A percentile compares a stretch with the other conserved stretches of the same genome.
These are phyloP conservation scores for Agriopis aurantiaria DNA, from an alignment of 2,888 invertebrate species.

Conservation along the genomic window DNA sequence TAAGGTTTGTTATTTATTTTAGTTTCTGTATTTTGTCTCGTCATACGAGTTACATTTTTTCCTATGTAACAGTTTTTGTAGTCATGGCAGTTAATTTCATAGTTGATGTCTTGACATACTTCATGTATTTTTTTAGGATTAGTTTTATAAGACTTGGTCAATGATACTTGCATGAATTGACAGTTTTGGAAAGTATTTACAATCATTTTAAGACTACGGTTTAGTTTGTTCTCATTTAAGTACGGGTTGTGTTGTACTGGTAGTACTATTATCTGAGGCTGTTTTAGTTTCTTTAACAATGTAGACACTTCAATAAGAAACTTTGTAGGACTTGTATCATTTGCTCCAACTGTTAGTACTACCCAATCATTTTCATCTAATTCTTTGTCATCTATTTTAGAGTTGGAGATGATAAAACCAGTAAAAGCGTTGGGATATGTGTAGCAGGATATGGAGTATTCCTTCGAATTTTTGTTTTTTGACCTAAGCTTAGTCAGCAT, in stretches of 20 bases:
- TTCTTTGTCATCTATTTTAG: background rate
- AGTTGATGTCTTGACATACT: background rate
- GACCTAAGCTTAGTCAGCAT: background rate
- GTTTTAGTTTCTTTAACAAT: background rate
- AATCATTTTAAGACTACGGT: conserved; percentile 3
- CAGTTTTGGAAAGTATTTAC: background rate
- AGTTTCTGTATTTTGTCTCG: background rate
- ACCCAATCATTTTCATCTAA: conserved; percentile 1
- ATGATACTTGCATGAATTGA: background rate
- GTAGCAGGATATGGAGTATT: background rate
- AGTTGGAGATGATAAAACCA: background rate
- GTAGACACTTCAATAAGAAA: conserved; percentile 3
- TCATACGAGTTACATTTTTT: background rate
- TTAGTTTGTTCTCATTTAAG: conserved; percentile 14
- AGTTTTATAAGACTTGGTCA: no score
- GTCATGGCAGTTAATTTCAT: background rate
- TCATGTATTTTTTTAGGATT: background rate
- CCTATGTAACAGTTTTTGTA: background rate
- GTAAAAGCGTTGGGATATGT: background rate
- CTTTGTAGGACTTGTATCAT: conserved; percentile 8
- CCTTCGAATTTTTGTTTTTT: background rate
- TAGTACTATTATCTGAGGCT: background rate
- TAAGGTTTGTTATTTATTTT: background rate
- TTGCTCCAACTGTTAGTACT: conserved; percentile 1
- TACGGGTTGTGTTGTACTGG: background rate